Evolutionary conservation across 2,113 vertebrate species (phyloP).

Genomic region (Neomonachus schauinslandi): DNA sequence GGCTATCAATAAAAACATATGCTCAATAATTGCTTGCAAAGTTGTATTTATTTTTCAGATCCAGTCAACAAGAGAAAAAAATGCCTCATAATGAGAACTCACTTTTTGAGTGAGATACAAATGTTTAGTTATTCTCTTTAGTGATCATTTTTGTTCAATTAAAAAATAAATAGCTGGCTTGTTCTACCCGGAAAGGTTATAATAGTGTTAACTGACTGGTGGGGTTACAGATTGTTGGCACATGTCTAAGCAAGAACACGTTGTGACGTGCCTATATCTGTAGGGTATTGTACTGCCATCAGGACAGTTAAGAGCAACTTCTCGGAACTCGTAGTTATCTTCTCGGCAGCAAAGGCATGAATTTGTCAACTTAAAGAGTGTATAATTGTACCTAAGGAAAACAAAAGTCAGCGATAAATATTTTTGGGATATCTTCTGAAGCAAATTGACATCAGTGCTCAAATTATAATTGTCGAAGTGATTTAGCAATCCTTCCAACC

Average conservation of each 20-base stretch:
- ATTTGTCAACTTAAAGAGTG: slow-evolving; percentile 53
- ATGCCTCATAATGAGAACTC: neutral
- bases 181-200: neutral
- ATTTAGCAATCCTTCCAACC: neutral
- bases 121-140: neutral
- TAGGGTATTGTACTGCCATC: neutral
- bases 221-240: neutral
- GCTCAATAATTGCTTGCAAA: slow-evolving; percentile 20
- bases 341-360: slow-evolving; percentile 71
- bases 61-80: neutral
- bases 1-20: neutral
- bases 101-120: neutral
- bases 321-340: slow-evolving; percentile 33
- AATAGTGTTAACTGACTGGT: neutral
- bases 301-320: slow-evolving; percentile 54
- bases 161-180: slow-evolving; percentile 41
- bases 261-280: slow-evolving; percentile 59
- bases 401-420: neutral
- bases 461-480: neutral
- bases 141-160: neutral
- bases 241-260: slow-evolving; percentile 60
- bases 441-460: neutral
- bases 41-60: slow-evolving; percentile 71
- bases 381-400: slow-evolving; percentile 68
- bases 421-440: neutral